Conservation (phyloP, 1,140 invertebrate genomes). For the Phthorimaea operculella region DNA sequence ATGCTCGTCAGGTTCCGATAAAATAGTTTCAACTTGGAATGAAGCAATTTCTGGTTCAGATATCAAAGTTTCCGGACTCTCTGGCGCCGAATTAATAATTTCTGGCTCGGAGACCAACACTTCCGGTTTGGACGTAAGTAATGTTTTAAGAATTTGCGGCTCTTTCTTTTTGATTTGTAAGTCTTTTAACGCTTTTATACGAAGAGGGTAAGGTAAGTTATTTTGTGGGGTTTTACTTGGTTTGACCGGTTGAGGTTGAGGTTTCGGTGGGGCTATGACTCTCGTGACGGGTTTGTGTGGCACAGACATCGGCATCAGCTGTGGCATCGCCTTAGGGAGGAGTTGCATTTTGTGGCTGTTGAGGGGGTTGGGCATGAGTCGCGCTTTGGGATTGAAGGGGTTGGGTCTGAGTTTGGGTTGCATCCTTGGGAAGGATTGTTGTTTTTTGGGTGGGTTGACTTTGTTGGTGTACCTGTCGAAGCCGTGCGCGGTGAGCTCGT, state of each 20-base stretch:
- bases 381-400: constrained; percentile 60
- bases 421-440: constrained; percentile 23
- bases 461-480: constrained; percentile 68
- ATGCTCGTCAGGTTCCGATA: constrained; percentile 52
- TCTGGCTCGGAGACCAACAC: constrained; percentile 59
- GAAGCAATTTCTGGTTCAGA: constrained; percentile 64
- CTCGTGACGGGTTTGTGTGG: constrained; percentile 12
- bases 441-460: constrained; percentile 38
- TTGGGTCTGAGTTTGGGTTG: constrained; percentile 60
- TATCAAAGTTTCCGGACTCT: constrained; percentile 62
- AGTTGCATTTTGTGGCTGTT: constrained; percentile 58
- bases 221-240: constrained; percentile 36
- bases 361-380: constrained; percentile 58
- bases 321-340: constrained; percentile 39
- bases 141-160: constrained; percentile 63
- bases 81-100: constrained; percentile 58
- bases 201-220: constrained; percentile 56
- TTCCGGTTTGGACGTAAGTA: constrained; percentile 58
- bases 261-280: constrained; percentile 41
- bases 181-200: constrained; percentile 60
- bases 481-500: constrained; percentile 58
- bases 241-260: constrained; percentile 53
- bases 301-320: constrained; percentile 7
- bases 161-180: constrained; percentile 63
- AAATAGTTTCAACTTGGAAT: constrained; percentile 63